Evolutionary conservation across 2,113 vertebrate species (phyloP).

Genomic region (Pteropus alecto): DNA sequence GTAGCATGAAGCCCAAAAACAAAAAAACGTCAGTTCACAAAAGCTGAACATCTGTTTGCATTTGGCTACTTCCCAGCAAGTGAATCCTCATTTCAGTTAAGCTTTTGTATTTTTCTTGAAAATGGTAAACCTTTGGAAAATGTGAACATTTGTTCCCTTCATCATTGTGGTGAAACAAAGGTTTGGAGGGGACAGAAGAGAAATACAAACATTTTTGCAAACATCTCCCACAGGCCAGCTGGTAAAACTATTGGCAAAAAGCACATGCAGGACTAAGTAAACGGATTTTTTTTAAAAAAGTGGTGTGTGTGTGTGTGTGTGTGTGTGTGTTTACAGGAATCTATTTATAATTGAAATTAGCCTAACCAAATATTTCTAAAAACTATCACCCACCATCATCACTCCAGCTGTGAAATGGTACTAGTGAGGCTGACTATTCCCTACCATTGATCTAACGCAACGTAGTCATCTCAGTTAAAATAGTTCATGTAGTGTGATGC

Average conservation of each 20-base stretch:
- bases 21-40: background rate
- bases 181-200: conserved; percentile 53
- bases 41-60: conserved; percentile 58
- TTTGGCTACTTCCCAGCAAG: conserved; percentile 43
- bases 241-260: conserved; percentile 45
- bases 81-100: background rate
- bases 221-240: conserved; percentile 56
- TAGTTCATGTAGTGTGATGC: background rate
- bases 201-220: conserved; percentile 59
- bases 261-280: background rate
- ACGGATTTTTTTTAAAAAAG: background rate
- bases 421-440: background rate
- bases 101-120: conserved; percentile 37
- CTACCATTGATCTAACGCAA: background rate
- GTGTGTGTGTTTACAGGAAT: background rate
- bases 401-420: background rate
- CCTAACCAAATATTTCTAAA: background rate
- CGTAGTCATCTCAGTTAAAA: background rate
- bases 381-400: background rate
- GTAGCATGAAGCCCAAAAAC: conserved; percentile 3
- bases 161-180: conserved; percentile 66
- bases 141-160: conserved; percentile 61
- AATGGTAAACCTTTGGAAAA: conserved; percentile 54
- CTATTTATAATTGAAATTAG: background rate
- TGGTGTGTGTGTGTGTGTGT: background rate